phyloP scores from a whole-genome alignment of 2,888 invertebrate species.

The Griposia aprilina region DNA sequence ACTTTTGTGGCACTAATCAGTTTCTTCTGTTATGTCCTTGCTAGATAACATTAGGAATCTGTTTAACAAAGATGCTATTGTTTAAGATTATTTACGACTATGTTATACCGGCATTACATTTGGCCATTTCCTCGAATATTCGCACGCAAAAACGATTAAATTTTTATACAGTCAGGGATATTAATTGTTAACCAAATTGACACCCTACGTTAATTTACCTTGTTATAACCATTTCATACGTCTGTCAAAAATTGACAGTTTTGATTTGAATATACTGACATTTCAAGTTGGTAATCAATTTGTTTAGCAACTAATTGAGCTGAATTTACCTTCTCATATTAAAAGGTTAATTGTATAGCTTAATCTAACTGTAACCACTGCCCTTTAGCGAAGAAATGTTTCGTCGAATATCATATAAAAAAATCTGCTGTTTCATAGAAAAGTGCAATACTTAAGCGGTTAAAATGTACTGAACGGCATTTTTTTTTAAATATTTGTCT shows the following conservation, averaged over 20 bases:
- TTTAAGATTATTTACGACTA: constrained; percentile 34
- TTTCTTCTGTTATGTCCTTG: constrained; percentile 52
- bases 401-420: no score
- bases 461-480: no score
- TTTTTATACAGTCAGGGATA: background rate
- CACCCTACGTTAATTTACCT: background rate
- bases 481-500: no score
- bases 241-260: background rate
- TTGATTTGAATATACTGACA: background rate
- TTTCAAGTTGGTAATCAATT: background rate
- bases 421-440: no score
- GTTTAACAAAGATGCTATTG: constrained; percentile 48
- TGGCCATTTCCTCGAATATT: constrained; percentile 54
- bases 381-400: no score
- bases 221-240: background rate
- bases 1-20: constrained; percentile 10
- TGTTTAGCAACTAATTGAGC: background rate
- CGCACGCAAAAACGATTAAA: background rate
- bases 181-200: background rate
- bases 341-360: background rate
- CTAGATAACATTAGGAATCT: constrained; percentile 49
- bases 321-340: background rate
- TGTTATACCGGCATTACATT: constrained; percentile 46
- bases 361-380: no score
- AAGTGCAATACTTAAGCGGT: no score